A percentile compares a stretch with the other conserved stretches of the same genome.
These are phyloP conservation scores for Polydrusus tereticollis DNA, from an alignment of 2,888 invertebrate genomes.

Conservation along the genomic window DNA sequence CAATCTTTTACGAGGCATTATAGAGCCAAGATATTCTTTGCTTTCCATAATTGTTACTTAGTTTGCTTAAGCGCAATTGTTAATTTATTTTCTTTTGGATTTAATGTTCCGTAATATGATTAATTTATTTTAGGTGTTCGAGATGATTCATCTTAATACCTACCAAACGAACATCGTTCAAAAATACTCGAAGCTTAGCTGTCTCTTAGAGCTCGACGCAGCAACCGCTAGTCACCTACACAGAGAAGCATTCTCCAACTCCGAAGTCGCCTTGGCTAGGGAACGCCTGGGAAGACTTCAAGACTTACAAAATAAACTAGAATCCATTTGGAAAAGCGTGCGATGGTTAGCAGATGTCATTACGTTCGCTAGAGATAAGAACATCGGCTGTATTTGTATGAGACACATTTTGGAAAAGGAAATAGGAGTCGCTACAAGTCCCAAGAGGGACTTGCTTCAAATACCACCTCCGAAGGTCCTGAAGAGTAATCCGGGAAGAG, in stretches of 20 bases:
- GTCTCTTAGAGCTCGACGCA: constrained; percentile 92
- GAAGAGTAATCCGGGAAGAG: constrained; percentile 83
- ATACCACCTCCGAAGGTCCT: constrained; percentile 79
- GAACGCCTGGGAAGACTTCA: constrained; percentile 86
- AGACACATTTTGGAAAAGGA: constrained; percentile 67
- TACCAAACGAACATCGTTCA: constrained; percentile 93
- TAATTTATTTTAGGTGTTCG: constrained; percentile 78
- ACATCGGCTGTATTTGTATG: constrained; percentile 63
- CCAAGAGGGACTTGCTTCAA: constrained; percentile 74
- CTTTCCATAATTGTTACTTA: too few relatives aligned
- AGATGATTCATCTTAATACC: constrained; percentile 95
- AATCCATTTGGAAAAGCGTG: constrained; percentile 92
- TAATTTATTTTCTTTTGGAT: background rate
- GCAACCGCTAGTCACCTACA: constrained; percentile 93
- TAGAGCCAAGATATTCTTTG: too few relatives aligned
- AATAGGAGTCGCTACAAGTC: constrained; percentile 59
- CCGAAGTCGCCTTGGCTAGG: constrained; percentile 88
- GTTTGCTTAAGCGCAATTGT: background rate
- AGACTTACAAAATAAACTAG: constrained; percentile 87
- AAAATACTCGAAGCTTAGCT: constrained; percentile 92
- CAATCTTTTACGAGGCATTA: too few relatives aligned
- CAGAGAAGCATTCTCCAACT: constrained; percentile 93
- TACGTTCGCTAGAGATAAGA: constrained; percentile 90
- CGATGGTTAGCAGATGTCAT: constrained; percentile 98
- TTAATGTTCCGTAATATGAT: background rate